These are phyloP conservation scores for Lasioglossum malachurum DNA, from an alignment of 2,888 invertebrate genomes.

Conservation along the genomic window DNA sequence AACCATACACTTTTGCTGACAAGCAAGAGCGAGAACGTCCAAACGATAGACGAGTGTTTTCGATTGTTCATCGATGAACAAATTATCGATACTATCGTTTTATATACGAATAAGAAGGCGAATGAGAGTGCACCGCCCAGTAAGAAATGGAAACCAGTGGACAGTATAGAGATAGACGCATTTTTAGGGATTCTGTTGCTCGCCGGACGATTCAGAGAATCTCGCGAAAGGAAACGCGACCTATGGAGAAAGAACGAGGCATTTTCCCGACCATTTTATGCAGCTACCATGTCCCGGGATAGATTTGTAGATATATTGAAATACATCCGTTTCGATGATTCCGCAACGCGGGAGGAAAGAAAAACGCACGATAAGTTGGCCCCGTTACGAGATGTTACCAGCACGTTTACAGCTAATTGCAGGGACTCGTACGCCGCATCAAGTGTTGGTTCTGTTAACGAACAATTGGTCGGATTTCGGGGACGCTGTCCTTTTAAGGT, in stretches of 20 bases:
- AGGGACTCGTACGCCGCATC: slow-evolving; percentile 27
- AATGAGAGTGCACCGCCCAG: not conserved
- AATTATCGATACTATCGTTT: slow-evolving; percentile 20
- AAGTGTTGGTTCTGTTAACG: slow-evolving; percentile 16
- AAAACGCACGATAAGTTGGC: slow-evolving; percentile 35
- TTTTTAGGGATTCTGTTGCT: slow-evolving; percentile 34
- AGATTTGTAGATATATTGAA: slow-evolving; percentile 29
- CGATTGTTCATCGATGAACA: slow-evolving; percentile 25
- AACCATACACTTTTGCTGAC: not conserved
- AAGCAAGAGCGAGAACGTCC: slow-evolving; percentile 5
- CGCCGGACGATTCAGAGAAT: slow-evolving; percentile 28
- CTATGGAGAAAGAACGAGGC: slow-evolving; percentile 10
- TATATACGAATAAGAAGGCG: slow-evolving; percentile 33
- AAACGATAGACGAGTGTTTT: slow-evolving; percentile 27
- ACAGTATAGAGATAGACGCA: slow-evolving; percentile 30
- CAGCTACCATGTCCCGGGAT: slow-evolving; percentile 25
- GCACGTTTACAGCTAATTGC: slow-evolving; percentile 35
- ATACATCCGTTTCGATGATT: slow-evolving; percentile 23
- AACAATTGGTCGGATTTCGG: slow-evolving; percentile 36
- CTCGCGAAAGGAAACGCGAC: slow-evolving; percentile 25
- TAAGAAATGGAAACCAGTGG: slow-evolving; percentile 32
- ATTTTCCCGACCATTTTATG: slow-evolving; percentile 17
- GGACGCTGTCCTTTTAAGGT: slow-evolving; percentile 25
- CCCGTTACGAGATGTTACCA: slow-evolving; percentile 18
- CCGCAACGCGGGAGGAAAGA: slow-evolving; percentile 11